These are phyloP conservation scores for Unio delphinus DNA, from an alignment of 2,888 invertebrate species.

Conservation along the genomic window DNA sequence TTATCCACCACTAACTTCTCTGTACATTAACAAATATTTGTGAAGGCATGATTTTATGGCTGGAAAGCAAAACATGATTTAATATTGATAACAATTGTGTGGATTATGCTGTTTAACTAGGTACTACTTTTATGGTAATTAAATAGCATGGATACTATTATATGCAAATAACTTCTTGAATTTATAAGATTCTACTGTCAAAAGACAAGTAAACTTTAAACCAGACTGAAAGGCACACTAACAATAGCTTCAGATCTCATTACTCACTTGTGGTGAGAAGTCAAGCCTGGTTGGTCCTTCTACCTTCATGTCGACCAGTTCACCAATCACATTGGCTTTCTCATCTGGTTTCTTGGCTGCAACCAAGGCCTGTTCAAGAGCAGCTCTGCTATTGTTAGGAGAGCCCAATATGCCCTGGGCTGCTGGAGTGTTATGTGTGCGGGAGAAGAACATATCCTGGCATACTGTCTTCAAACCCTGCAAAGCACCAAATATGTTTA, in stretches of 20 bases:
- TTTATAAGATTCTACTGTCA: too few species aligned
- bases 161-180: too few species aligned
- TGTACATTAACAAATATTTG: too few species aligned
- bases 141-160: too few species aligned
- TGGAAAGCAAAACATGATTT: too few species aligned
- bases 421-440: conserved; percentile 52
- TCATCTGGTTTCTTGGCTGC: conserved; percentile 53
- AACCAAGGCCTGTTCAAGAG: conserved; percentile 61
- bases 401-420: conserved; percentile 44
- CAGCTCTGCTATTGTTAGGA: conserved; percentile 43
- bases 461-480: conserved; percentile 66
- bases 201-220: too few species aligned
- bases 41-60: too few species aligned
- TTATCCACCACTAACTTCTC: too few species aligned
- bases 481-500: conserved; percentile 1
- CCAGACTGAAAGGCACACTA: too few species aligned
- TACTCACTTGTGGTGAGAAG: conserved; percentile 51
- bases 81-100: too few species aligned
- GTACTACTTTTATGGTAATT: too few species aligned
- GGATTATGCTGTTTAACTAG: too few species aligned
- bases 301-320: conserved; percentile 63
- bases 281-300: conserved; percentile 48
- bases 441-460: conserved; percentile 70
- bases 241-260: neutral
- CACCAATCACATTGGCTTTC: conserved; percentile 54